Evolutionary conservation across 2,797 vertebrate species (phyloP).

Genomic region (Craterocephalus amniculus): DNA sequence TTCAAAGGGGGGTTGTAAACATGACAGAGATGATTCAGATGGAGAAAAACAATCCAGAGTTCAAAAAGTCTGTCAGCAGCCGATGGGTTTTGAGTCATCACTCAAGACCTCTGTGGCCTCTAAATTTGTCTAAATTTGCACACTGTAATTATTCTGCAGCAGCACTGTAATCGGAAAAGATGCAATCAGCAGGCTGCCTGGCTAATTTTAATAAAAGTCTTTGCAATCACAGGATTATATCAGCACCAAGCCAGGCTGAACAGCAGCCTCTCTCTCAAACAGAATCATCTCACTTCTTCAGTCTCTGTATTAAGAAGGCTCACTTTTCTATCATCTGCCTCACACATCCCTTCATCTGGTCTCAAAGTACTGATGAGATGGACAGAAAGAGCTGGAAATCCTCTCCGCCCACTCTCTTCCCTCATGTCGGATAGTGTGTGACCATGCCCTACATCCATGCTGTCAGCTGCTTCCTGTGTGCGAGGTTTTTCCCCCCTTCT

Average conservation of each 20-base stretch:
- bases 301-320: constrained; percentile 7
- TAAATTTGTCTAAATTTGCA: constrained; percentile 23
- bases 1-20: constrained; percentile 33
- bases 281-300: constrained; percentile 4
- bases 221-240: constrained; percentile 33
- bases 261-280: constrained; percentile 24
- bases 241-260: constrained; percentile 9
- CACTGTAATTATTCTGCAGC: constrained; percentile 34
- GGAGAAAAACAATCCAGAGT: constrained; percentile 23
- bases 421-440: neutral
- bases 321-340: neutral
- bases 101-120: constrained; percentile 18
- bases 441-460: neutral
- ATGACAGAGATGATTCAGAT: constrained; percentile 51
- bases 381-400: neutral
- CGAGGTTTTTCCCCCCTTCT: neutral
- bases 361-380: neutral
- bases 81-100: constrained; percentile 45
- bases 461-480: neutral
- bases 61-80: constrained; percentile 39
- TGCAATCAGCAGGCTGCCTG: constrained; percentile 38
- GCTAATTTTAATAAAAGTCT: constrained; percentile 31
- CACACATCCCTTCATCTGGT: too few relatives aligned
- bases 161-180: constrained; percentile 35
- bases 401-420: neutral